Evolutionary conservation across 2,888 invertebrate genomes (phyloP).

Genomic region (Melinopterus prodromus): DNA sequence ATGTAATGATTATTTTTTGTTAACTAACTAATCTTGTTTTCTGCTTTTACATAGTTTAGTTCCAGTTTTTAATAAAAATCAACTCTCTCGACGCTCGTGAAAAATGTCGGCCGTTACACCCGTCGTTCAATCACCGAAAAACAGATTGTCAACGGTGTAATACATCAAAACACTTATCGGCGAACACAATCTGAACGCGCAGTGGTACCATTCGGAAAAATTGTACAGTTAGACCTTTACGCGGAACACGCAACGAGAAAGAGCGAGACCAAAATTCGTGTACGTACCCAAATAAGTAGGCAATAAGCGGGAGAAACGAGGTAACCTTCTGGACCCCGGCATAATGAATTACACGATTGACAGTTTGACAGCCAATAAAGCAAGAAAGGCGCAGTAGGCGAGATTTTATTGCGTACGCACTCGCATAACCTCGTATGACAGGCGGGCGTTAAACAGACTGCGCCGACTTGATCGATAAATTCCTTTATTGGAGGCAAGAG

Average conservation of each 20-base stretch:
- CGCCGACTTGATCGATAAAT: background rate
- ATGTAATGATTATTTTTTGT: no score
- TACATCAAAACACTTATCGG: constrained; percentile 28
- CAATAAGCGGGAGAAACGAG: constrained; percentile 41
- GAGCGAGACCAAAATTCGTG: background rate
- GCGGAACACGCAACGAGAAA: background rate
- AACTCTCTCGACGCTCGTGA: background rate
- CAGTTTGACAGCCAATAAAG: constrained; percentile 57
- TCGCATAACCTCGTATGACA: background rate
- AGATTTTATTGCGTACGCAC: constrained; percentile 52
- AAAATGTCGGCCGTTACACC: background rate
- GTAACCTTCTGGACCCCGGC: constrained; percentile 44
- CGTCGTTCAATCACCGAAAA: background rate
- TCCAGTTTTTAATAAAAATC: background rate
- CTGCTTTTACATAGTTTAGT: background rate
- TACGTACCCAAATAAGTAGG: constrained; percentile 19
- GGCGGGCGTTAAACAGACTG: background rate
- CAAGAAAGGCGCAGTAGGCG: constrained; percentile 55
- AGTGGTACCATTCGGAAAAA: background rate
- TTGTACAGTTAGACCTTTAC: background rate
- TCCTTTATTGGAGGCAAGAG: background rate
- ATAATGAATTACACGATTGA: constrained; percentile 56
- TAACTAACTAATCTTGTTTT: no score
- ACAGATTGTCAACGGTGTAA: constrained; percentile 27
- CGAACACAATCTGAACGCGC: background rate